Percentiles rank a stretch among this genome's conserved stretches.
These are phyloP conservation scores for Patiria miniata DNA, from an alignment of 35 echinoderm and acorn worm genomes.

Conservation along the genomic window DNA sequence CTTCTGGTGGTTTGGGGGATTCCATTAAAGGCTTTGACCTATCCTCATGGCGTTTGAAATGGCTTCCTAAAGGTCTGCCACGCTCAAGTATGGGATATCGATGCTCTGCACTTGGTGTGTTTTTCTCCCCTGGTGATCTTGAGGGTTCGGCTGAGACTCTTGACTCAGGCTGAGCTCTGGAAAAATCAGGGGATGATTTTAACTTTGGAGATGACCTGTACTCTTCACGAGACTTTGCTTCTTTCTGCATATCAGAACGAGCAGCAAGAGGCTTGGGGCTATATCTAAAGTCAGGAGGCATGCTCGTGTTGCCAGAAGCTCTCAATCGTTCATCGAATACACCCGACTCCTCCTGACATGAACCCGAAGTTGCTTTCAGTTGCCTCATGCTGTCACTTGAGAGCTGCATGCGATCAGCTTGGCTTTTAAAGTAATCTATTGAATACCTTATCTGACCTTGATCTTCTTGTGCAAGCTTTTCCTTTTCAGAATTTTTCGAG, in stretches of 20 bases:
- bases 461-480: not conserved
- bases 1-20: not conserved
- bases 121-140: not conserved
- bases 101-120: slow-evolving; percentile 2
- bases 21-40: not conserved
- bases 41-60: not conserved
- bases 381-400: not conserved
- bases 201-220: not conserved
- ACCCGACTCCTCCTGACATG: not conserved
- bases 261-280: not conserved
- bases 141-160: not conserved
- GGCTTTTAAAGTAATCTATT: not conserved
- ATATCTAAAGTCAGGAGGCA: not conserved
- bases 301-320: not conserved
- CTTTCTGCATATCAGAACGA: not conserved
- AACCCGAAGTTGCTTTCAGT: not conserved
- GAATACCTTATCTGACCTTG: slow-evolving; percentile 12
- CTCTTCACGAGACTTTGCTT: not conserved
- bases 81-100: not conserved
- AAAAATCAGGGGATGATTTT: not conserved
- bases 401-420: not conserved
- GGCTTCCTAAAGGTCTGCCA: not conserved
- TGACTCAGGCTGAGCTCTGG: not conserved
- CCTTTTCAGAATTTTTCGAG: not conserved
- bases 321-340: not conserved